Evolutionary conservation across 2,888 invertebrate genomes (phyloP), one percentile per base, ranked within the genome.

Genomic region (Tenthredo scrophulariae): DNA sequence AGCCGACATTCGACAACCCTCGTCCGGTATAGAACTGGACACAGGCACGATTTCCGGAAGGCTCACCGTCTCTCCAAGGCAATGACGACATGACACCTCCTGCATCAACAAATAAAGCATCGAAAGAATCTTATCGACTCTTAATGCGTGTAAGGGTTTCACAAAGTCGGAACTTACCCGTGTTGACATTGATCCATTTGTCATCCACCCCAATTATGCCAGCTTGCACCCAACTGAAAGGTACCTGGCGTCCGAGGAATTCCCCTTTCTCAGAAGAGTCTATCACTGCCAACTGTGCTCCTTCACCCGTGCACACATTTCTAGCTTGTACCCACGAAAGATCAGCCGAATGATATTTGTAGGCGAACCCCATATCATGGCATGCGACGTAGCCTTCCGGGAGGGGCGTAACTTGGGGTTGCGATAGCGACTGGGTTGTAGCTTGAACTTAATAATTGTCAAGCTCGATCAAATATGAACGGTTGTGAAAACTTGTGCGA

Each of bases 331-430:
- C 22, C 67, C 67, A 67, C 67, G 67, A 22, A 5, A 33, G 54
- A 54, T n/a, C 54, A n/a, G 6, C n/a, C 54, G 54, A 54, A n/a
- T 54, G n/a, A 54, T 54, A 54, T 5, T 70, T 70, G 70, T 70
- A 70, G 33, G 70, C 70, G 18, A 70, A 18, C 6, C 70, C 33
- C 5, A 70, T n/a, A n/a, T 37, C 70, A 18, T 37, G 70, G 70
- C 18, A 37, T 15, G 37, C 37, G 18, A 37, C n/a, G n/a, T 70
- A 70, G 70, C 37, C 70, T 1, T 70, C 29, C 6, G 70, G 33
- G 2, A 29, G 54, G 18, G 54, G n/a, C 6, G 54, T n/a, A n/a
- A n/a, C 18, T 18, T 6, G 5, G 50, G 1, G 18, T n/a, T 18
- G 50, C 50, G 50, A 1, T 54, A n/a, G 54, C 7, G n/a, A 54